These are phyloP conservation scores for Phasia obesa DNA, from an alignment of 2,888 invertebrate species.

Conservation along the genomic window DNA sequence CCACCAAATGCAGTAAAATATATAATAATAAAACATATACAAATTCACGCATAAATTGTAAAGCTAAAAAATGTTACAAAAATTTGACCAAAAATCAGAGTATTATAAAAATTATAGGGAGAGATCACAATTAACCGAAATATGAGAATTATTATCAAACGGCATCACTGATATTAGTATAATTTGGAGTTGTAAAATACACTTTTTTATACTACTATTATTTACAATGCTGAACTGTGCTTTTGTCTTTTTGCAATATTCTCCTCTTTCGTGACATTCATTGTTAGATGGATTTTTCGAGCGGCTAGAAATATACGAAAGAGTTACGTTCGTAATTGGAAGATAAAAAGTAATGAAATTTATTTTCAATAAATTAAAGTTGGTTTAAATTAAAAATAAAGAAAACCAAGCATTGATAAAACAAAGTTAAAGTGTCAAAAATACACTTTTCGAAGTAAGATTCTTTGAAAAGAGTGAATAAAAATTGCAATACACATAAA, in stretches of 20 bases:
- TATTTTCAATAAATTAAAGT: constrained; percentile 50
- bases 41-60: too few relatives aligned
- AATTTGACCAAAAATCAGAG: too few relatives aligned
- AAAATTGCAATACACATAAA: constrained; percentile 37
- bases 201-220: neutral
- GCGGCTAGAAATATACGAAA: constrained; percentile 59
- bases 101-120: too few relatives aligned
- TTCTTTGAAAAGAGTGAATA: neutral
- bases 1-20: too few relatives aligned
- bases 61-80: too few relatives aligned
- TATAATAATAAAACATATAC: too few relatives aligned
- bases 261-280: constrained; percentile 56
- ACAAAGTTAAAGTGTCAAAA: constrained; percentile 8
- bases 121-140: too few relatives aligned
- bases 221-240: neutral
- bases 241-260: constrained; percentile 32
- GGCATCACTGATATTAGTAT: too few relatives aligned
- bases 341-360: constrained; percentile 51
- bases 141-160: too few relatives aligned
- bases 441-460: constrained; percentile 12
- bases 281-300: constrained; percentile 67
- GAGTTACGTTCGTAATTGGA: constrained; percentile 49
- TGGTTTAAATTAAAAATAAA: constrained; percentile 14
- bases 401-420: neutral
- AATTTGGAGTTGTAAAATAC: neutral